Evolutionary conservation across 1,140 invertebrate species (phyloP).

Genomic region (Ceratosolen solmsi): DNA sequence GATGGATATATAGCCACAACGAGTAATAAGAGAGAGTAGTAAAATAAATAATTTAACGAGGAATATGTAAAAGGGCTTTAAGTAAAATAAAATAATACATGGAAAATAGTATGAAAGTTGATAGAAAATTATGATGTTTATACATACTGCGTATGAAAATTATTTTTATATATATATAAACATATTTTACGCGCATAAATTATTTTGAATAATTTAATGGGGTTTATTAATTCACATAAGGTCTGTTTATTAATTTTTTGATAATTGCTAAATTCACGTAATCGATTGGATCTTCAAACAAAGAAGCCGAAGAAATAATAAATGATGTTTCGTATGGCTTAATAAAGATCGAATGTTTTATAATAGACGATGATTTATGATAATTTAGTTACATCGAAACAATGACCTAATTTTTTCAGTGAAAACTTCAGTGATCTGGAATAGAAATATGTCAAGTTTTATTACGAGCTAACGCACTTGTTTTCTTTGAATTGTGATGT

Average conservation of each 20-base stretch:
- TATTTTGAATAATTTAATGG: too few relatives aligned
- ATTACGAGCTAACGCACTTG: not conserved
- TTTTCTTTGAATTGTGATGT: too few relatives aligned
- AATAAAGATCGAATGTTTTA: not conserved
- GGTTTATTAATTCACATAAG: too few relatives aligned
- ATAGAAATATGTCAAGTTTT: not conserved
- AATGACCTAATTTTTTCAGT: not conserved
- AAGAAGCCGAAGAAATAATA: not conserved
- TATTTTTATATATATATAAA: not conserved
- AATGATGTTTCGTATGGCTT: not conserved
- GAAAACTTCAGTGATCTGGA: not conserved
- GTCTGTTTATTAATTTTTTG: too few relatives aligned
- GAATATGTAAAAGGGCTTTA: too few relatives aligned
- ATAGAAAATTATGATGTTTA: too few relatives aligned
- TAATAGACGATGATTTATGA: constrained; percentile 13
- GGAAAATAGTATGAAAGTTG: too few relatives aligned
- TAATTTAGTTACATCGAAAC: not conserved
- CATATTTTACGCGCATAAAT: too few relatives aligned
- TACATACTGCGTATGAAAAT: too few relatives aligned
- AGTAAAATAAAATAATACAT: too few relatives aligned
- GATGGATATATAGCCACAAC: not conserved
- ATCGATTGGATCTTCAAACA: not conserved
- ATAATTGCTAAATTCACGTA: not conserved
- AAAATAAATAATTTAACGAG: not conserved
- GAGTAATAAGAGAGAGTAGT: not conserved